A percentile compares a stretch with the other conserved stretches of the same genome.
Conservation (phyloP, 2,113 vertebrate genomes). For the Bubo bubo region DNA sequence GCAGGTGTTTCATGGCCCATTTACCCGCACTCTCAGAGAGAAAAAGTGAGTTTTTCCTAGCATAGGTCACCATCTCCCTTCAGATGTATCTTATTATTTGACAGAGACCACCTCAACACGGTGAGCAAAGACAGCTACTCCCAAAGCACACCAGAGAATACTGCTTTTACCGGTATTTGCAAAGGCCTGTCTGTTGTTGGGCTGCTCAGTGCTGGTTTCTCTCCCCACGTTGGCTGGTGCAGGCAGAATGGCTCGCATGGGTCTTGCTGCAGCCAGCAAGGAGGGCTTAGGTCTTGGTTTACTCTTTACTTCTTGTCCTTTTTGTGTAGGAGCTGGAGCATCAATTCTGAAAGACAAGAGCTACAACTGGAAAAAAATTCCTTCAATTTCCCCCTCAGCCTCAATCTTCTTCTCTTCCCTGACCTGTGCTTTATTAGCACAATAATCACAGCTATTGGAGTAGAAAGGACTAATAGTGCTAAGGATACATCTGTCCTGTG, state of each 20-base stretch:
- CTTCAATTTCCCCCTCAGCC: neutral
- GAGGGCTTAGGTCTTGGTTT: slow-evolving; percentile 74
- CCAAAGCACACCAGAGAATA: neutral
- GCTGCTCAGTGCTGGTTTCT: slow-evolving; percentile 55
- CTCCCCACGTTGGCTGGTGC: slow-evolving; percentile 79
- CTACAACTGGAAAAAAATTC: neutral
- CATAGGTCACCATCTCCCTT: neutral
- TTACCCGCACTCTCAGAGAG: neutral
- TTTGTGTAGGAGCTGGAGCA: slow-evolving; percentile 49
- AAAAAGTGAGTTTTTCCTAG: neutral
- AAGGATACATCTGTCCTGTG: neutral
- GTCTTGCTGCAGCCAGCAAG: slow-evolving; percentile 80
- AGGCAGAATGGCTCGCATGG: slow-evolving; percentile 90
- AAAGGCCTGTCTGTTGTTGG: slow-evolving; percentile 65
- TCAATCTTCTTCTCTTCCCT: neutral
- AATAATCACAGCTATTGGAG: neutral
- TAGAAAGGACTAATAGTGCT: neutral
- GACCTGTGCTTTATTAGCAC: neutral
- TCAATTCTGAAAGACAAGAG: slow-evolving; percentile 69
- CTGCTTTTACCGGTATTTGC: slow-evolving; percentile 67
- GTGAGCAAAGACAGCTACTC: neutral
- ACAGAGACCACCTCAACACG: neutral
- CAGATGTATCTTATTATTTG: neutral
- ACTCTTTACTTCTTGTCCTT: slow-evolving; percentile 71
- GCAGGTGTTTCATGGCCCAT: neutral